Evolutionary conservation across 1,140 invertebrate genomes (phyloP), one percentile per base, ranked within the genome.

Genomic region (Gryon sp.): DNA sequence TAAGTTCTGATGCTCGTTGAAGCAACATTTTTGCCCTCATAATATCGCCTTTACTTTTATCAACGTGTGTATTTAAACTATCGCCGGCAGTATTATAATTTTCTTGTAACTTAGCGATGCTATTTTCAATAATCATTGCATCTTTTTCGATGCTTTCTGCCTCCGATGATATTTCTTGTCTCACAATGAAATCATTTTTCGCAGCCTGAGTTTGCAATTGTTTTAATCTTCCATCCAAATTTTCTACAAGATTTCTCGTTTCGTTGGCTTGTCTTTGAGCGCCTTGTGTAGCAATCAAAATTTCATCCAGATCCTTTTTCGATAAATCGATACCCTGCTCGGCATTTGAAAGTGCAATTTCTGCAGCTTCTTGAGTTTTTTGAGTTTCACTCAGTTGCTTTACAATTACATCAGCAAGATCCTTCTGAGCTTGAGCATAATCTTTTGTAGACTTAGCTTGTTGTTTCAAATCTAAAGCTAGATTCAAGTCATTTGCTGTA

Each of bases 361-460:
- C 90, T 0, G 97, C 96, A 59, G 92, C 91, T 24, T 92, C 88
- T 86, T 98, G 97, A 0, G 94, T 95, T 3, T 89, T 90, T 76
- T 92, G 88, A 0, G 96, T 94, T 40, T 95, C 93, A 32, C 90
- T 86, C 22, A 95, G 80, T 4, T 91, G 87, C 15, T 90, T 80
- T 2, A 90, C 81, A 0, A 95, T 92, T 16, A 81, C 80, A 0
- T 55, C 79, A 0, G 82, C 87, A 9, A 84, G 65, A 1, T 19
- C 19, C 40, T 88, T 81, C 9, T 85, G 84, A 0, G 79, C 68
- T 2, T 83, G 26, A 0, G 84, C 84, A 5, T 86, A 88, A 86
- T 92, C 93, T 91, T 95, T 97, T 1, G 95, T 92, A 15, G 85
- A 81, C 72, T 95, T 94, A 0, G 97, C 96, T 75, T 91, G 90